Evolutionary conservation across 2,113 vertebrate species (phyloP), one percentile per base, ranked within the genome.

Genomic region (Tetrax tetrax): DNA sequence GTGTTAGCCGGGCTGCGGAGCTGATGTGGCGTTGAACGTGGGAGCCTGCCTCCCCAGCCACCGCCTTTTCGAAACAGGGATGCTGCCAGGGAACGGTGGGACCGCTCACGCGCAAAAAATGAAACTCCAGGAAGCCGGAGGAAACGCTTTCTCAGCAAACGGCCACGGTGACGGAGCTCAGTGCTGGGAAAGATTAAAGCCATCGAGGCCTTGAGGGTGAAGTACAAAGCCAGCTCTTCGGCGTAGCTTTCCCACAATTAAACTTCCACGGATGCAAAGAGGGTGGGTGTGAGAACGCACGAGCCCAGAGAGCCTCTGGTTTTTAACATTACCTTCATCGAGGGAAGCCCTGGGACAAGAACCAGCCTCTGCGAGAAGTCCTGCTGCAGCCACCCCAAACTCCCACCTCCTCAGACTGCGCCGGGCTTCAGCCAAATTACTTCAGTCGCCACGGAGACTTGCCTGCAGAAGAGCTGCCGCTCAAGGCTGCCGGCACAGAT

Each of bases 171-270:
- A 93, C 33, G 0, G 81, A 83, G 90, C 89, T 82, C 3, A 0
- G 59, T 1, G 31, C 78, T 93, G 90, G 84, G 47, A 86, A 95
- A 96, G 90, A 93, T 90, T 90, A 84, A 92, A 96, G 87, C 93
- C 93, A 83, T 23, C 2, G 7, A 89, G 91, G 89, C 89, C 93
- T 91, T 53, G 78, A 91, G 93, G 96, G 95, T 90, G 86, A 95
- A 96, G 89, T 78, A 87, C 92, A 89, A 79, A 92, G 72, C 35
- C 76, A 70, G 92, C 85, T 92, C 95, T 23, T 48, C 9, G 29
- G 80, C 9, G 2, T 3, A 64, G 89, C 76, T 87, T 94, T 96
- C 90, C 89, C 96, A 95, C 80, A 90, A 76, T 93, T 87, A 78
- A 71, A 84, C 69, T 57, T 75, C 71, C 89, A 93, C 37, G 0